Evolutionary conservation across 2,888 invertebrate species (phyloP), one percentile per base, ranked within the genome.

Genomic region (Marasmarcha lunaedactyla): DNA sequence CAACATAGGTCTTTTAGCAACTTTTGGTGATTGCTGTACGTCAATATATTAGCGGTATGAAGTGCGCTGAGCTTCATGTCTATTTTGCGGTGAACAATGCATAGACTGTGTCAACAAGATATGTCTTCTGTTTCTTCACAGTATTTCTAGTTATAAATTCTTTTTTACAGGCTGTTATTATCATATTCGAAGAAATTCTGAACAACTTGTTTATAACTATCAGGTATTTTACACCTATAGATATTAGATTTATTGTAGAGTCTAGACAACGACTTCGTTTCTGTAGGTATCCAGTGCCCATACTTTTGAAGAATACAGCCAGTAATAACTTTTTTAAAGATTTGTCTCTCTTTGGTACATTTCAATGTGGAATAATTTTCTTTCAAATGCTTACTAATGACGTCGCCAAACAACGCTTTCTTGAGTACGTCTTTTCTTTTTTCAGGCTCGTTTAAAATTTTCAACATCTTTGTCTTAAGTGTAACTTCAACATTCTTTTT

Each of bases 71-170:
- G 35, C 42, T 47, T 47, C 44, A 48, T n/a, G 42, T 50, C 47
- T 5, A 52, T 47, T 39, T 54, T 52, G 4, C 39, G 44, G 34
- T 52, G 49, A 2, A 14, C 43, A n/a, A 45, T 47, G 42, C 51
- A 52, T 0, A 46, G 42, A 41, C 50, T 9, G 52, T 57, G 20
- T 57, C 51, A n/a, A n/a, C 33, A 7, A n/a, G 10, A 10, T 10
- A 52, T 43, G 56, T 48, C 40, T 49, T 48, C 33, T 51, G 51
- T 44, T 49, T 50, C 48, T 49, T 57, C 14, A 52, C 46, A 36
- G 44, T 45, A 6, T 54, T 53, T 48, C 45, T 46, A 26, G 50
- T 52, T 15, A 54, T 20, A 40, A 40, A 53, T 42, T 57, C 55
- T 25, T 46, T 46, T 49, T 55, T 57, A 20, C 57, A 55, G 42